Evolutionary conservation across 2,113 vertebrate species (phyloP), one percentile per base, ranked within the genome.

Genomic region (Elgaria multicarinata): DNA sequence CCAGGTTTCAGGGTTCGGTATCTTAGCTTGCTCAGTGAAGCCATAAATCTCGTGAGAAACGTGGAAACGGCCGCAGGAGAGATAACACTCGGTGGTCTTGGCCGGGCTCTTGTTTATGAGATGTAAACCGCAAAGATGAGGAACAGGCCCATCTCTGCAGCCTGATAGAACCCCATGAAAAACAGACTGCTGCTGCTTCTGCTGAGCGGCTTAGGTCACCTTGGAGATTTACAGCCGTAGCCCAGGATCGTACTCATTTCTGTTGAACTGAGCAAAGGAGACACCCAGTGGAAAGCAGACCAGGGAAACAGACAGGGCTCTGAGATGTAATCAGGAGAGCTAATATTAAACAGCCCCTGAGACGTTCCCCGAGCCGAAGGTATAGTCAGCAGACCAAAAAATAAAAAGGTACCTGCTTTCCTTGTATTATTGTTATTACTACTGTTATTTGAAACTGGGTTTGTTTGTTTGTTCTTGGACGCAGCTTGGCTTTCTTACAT

Each of bases 81-180:
- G 97, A 98, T 98, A 97, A 98, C 96, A 96, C 97, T 97, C 97
- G 97, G 97, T 98, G 97, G 97, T 98, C 98, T 97, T 97, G 97
- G 97, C 97, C 96, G 95, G 95, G 89, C 96, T 97, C 96, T 96
- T 98, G 97, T 98, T 98, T 97, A 97, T 97, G 97, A 97, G 97
- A 97, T 93, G 92, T 94, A 97, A 97, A 96, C 97, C 94, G 93
- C 95, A 96, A 96, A 97, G 97, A 97, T 97, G 96, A 97, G 97
- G 97, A 97, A 97, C 97, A 97, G 97, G 96, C 97, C 97, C 97
- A 96, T 97, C 96, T 96, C 95, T 93, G 71, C 94, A 93, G 93
- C 91, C 93, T 92, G 90, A 94, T 85, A 96, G 95, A 96, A 91
- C 89, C 90, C 90, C 95, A 93, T 58, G 92, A 94, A 96, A 96